A percentile compares a stretch with the other conserved stretches of the same genome.
Conservation (phyloP, 2,797 vertebrate genomes). For the Peromyscus melanophrys region DNA sequence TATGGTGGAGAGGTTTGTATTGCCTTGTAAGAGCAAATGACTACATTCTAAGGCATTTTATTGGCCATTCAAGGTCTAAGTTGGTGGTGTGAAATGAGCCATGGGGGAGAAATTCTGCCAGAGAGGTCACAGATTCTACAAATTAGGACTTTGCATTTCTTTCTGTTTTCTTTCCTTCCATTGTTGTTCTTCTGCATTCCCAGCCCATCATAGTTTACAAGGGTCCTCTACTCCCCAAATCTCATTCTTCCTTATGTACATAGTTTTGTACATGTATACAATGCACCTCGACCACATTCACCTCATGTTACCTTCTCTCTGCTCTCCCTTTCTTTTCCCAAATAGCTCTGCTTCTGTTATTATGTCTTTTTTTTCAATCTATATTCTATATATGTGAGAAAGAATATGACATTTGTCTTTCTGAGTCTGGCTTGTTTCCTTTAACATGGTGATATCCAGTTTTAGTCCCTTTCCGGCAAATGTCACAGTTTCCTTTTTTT, state of each 20-base stretch:
- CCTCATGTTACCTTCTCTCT: neutral
- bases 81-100: neutral
- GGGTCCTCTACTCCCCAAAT: neutral
- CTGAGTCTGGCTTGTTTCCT: neutral
- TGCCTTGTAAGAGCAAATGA: neutral
- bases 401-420: neutral
- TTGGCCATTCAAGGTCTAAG: neutral
- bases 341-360: neutral
- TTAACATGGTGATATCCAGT: neutral
- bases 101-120: neutral
- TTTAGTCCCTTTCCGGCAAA: neutral
- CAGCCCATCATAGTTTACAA: neutral
- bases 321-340: neutral
- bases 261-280: neutral
- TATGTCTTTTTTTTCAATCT: neutral
- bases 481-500: neutral
- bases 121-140: neutral
- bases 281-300: neutral
- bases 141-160: neutral
- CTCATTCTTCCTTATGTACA: neutral
- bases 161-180: neutral
- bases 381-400: neutral
- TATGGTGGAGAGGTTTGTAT: neutral
- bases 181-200: neutral
- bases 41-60: conserved; percentile 26